Percentiles rank a stretch among this genome's conserved stretches.
phyloP scores from a whole-genome alignment of 2,888 invertebrate species.

The Trichopria drosophilae region DNA sequence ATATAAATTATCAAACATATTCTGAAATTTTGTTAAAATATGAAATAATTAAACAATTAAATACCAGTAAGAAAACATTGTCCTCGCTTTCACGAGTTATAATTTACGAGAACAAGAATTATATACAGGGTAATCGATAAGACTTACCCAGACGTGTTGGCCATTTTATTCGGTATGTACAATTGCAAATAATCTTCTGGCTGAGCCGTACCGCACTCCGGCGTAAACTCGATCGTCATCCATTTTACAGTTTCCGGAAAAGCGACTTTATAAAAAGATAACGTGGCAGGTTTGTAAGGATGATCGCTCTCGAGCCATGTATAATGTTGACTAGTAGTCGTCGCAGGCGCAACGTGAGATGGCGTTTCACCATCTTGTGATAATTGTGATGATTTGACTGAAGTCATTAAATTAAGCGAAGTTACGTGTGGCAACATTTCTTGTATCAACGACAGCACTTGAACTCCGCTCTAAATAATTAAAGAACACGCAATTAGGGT shows the following conservation, averaged over 20 bases:
- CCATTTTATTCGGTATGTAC: slow-evolving; percentile 63
- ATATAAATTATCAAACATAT: too few relatives aligned
- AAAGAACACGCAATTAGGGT: slow-evolving; percentile 24
- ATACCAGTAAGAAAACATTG: background rate
- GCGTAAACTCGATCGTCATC: slow-evolving; percentile 92
- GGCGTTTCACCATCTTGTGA: slow-evolving; percentile 56
- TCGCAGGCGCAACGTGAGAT: slow-evolving; percentile 36
- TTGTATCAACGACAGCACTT: slow-evolving; percentile 82
- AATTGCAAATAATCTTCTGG: slow-evolving; percentile 85
- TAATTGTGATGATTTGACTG: slow-evolving; percentile 56
- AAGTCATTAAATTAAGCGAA: slow-evolving; percentile 73
- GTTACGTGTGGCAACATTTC: slow-evolving; percentile 87
- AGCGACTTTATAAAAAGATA: slow-evolving; percentile 83
- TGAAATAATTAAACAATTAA: background rate
- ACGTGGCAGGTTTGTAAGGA: slow-evolving; percentile 88
- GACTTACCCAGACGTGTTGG: slow-evolving; percentile 40
- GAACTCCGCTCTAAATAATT: slow-evolving; percentile 74
- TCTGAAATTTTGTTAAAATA: too few relatives aligned
- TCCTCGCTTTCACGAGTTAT: background rate
- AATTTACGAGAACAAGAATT: background rate
- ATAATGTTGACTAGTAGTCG: slow-evolving; percentile 83
- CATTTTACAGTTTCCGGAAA: slow-evolving; percentile 89
- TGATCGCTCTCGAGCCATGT: slow-evolving; percentile 95
- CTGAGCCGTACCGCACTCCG: slow-evolving; percentile 88
- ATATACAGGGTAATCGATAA: slow-evolving; percentile 1